Evolutionary conservation across 2,888 invertebrate species (phyloP).

Genomic region (Acanthosepion esculentum): DNA sequence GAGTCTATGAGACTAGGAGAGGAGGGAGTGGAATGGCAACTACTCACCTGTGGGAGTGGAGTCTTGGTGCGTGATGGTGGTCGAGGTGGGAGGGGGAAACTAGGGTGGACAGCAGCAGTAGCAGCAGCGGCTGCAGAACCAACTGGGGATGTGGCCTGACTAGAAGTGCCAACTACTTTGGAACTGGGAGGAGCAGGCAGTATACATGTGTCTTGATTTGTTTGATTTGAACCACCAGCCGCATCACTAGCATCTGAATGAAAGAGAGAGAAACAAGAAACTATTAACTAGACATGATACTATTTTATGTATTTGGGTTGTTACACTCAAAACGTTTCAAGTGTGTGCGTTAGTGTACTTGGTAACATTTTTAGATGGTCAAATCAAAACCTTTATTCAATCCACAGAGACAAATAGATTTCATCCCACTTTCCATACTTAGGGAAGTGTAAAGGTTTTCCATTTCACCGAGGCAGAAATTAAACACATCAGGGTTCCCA

Average conservation of each 20-base stretch:
- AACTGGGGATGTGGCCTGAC: constrained; percentile 50
- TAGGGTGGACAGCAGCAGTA: not conserved
- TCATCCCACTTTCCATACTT: too few species aligned
- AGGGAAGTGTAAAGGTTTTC: too few species aligned
- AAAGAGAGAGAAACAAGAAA: not conserved
- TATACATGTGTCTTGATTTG: constrained; percentile 44
- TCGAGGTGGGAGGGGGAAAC: constrained; percentile 49
- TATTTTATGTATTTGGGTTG: too few species aligned
- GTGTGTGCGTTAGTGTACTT: too few species aligned
- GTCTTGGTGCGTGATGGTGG: constrained; percentile 50
- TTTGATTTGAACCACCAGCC: not conserved
- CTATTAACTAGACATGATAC: not conserved
- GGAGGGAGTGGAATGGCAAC: not conserved
- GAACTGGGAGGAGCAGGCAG: constrained; percentile 33
- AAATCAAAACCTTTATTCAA: too few species aligned
- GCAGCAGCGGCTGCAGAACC: constrained; percentile 38
- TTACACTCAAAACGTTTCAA: too few species aligned
- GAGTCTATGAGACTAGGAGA: not conserved
- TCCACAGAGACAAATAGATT: too few species aligned
- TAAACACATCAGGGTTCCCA: too few species aligned
- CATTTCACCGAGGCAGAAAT: too few species aligned
- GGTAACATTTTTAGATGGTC: too few species aligned
- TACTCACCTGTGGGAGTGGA: constrained; percentile 47
- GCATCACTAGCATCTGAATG: constrained; percentile 45
- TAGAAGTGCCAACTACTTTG: constrained; percentile 49